Conservation (phyloP, 2,888 invertebrate genomes). For the Drosophila borborema region DNA sequence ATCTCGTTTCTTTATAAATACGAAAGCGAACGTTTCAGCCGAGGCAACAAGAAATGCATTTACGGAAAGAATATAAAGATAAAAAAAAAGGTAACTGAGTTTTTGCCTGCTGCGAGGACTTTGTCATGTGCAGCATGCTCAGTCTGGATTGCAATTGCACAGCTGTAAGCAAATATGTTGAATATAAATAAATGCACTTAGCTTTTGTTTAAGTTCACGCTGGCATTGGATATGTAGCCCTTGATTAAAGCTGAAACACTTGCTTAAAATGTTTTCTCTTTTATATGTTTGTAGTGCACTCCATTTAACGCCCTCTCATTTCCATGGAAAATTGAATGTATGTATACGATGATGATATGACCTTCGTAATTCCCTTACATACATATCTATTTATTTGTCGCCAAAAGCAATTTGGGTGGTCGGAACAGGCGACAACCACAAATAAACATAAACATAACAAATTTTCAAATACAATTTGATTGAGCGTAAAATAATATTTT, state of each 20-base stretch:
- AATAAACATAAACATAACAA: slow-evolving; percentile 24
- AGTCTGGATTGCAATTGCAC: neutral
- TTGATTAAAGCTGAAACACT: neutral
- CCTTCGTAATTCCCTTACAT: slow-evolving; percentile 33
- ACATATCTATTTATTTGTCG: slow-evolving; percentile 32
- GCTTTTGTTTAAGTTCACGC: neutral
- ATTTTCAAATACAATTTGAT: slow-evolving; percentile 33
- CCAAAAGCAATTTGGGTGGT: slow-evolving; percentile 19
- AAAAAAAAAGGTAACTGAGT: slow-evolving; percentile 5
- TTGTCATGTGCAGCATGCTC: slow-evolving; percentile 5
- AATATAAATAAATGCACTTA: slow-evolving; percentile 8
- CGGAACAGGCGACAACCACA: slow-evolving; percentile 3
- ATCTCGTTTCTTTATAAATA: slow-evolving; percentile 16
- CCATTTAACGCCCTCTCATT: neutral
- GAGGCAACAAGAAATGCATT: slow-evolving; percentile 4
- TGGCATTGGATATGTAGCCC: neutral
- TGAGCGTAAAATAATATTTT: slow-evolving; percentile 50
- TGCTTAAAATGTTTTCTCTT: neutral
- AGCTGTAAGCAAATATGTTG: neutral
- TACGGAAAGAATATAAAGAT: neutral
- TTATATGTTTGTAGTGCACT: neutral
- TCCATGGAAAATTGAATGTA: neutral
- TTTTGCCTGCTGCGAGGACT: slow-evolving; percentile 10
- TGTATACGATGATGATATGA: neutral
- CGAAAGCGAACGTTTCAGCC: neutral